Conservation (phyloP, 2,113 vertebrate genomes). For the Ctenomys sociabilis region DNA sequence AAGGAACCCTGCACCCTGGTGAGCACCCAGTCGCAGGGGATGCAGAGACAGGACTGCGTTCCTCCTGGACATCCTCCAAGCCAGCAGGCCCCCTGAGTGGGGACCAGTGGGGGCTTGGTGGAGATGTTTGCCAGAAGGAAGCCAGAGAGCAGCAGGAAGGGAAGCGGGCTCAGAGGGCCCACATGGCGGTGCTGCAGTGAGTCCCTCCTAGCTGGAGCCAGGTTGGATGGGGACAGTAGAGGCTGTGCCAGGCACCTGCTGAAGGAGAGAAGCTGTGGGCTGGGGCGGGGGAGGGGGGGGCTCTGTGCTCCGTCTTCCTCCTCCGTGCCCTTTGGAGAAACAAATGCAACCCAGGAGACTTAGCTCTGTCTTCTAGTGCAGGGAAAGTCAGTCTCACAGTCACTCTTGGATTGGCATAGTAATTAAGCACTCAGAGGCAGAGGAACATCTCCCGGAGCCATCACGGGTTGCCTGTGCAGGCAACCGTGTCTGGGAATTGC, state of each 20-base stretch:
- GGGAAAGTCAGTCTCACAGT: background rate
- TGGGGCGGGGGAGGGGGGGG: background rate
- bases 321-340: background rate
- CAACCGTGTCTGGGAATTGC: background rate
- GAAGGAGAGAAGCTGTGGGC: background rate
- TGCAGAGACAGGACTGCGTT: background rate
- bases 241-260: background rate
- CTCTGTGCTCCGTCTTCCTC: background rate
- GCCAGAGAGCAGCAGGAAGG: background rate
- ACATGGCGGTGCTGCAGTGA: rapidly evolving
- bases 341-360: background rate
- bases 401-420: background rate
- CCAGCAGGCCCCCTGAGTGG: background rate
- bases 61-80: background rate
- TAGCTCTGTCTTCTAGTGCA: background rate
- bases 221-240: background rate
- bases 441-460: background rate
- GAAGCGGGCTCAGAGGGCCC: background rate
- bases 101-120: rapidly evolving
- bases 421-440: slow-evolving; percentile 38
- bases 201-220: background rate
- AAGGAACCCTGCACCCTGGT: background rate
- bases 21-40: background rate
- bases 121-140: background rate
- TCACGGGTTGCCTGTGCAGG: background rate